These are phyloP conservation scores for Orthosia incerta DNA, from an alignment of 2,888 invertebrate species.

Conservation along the genomic window DNA sequence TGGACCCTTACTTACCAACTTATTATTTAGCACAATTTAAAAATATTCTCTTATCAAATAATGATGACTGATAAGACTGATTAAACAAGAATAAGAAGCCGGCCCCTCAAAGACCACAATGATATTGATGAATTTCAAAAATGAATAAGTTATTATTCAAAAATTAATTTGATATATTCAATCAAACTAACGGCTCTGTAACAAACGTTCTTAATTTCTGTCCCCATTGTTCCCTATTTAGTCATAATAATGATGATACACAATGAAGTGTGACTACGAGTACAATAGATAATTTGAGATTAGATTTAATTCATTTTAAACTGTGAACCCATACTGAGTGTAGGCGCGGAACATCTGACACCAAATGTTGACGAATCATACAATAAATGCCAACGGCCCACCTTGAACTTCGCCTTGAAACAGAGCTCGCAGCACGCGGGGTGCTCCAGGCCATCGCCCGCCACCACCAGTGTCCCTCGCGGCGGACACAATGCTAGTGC, in stretches of 20 bases:
- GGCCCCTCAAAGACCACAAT: not conserved
- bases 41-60: not conserved
- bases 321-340: conserved; percentile 62
- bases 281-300: conserved; percentile 60
- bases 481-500: conserved; percentile 70
- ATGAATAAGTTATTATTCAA: conserved; percentile 1
- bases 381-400: conserved; percentile 89
- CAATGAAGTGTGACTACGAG: conserved; percentile 31
- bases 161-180: conserved; percentile 11
- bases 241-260: conserved; percentile 35
- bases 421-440: conserved; percentile 73
- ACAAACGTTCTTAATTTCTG: conserved; percentile 39
- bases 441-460: conserved; percentile 76
- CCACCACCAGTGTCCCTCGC: conserved; percentile 67
- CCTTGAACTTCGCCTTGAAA: conserved; percentile 88
- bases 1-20: not conserved
- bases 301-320: conserved; percentile 64
- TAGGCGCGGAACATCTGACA: conserved; percentile 67
- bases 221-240: conserved; percentile 33
- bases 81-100: not conserved
- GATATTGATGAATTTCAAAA: conserved; percentile 2
- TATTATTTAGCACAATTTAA: not conserved
- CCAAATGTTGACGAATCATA: conserved; percentile 84
- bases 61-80: not conserved
- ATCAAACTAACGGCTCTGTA: conserved; percentile 7